Evolutionary conservation across 2,797 vertebrate species (phyloP).

Genomic region (Pristis pectinata): DNA sequence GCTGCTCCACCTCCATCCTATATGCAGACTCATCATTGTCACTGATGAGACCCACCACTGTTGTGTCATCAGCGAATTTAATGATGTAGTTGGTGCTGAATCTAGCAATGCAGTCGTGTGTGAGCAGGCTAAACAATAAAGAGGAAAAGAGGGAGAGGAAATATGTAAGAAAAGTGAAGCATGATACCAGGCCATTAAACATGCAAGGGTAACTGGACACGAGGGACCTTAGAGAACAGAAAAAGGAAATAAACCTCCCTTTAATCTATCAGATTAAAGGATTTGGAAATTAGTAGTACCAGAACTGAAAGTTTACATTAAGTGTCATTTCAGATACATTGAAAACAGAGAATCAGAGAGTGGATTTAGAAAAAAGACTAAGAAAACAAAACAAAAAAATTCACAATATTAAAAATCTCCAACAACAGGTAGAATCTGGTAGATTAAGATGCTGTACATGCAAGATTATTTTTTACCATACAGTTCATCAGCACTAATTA

Average conservation of each 20-base stretch:
- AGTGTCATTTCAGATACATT: too few relatives aligned
- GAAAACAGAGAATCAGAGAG: background rate
- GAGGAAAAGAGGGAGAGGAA: background rate
- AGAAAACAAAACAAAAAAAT: background rate
- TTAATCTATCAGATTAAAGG: background rate
- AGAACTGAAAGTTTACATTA: background rate
- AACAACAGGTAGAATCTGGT: background rate
- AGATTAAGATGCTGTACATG: background rate
- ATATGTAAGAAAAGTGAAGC: background rate
- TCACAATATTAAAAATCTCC: background rate
- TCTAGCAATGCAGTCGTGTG: too few relatives aligned
- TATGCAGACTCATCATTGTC: too few relatives aligned
- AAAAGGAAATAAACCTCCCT: background rate
- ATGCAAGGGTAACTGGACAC: background rate
- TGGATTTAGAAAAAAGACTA: background rate
- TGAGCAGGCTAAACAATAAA: too few relatives aligned
- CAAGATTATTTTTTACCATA: background rate
- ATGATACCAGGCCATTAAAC: background rate
- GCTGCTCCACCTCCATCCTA: too few relatives aligned
- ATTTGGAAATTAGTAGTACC: background rate
- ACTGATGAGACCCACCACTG: too few relatives aligned
- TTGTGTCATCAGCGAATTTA: too few relatives aligned
- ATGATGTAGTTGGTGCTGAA: too few relatives aligned
- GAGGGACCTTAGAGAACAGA: background rate
- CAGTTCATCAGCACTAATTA: background rate